These are phyloP conservation scores for Muraenolepis orangiensis DNA, from an alignment of 2,797 vertebrate species.

Conservation along the genomic window DNA sequence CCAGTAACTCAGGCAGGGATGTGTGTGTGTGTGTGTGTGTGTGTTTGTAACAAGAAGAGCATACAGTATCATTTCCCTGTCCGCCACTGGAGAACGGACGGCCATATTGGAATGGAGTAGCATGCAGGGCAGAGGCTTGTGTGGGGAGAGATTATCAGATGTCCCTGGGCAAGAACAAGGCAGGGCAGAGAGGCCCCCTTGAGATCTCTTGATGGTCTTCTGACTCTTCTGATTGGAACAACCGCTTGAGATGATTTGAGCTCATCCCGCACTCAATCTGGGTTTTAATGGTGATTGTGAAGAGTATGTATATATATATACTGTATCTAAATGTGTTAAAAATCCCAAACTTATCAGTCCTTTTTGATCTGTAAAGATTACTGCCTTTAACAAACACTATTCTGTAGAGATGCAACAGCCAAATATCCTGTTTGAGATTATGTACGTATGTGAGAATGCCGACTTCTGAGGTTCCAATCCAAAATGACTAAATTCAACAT, in stretches of 20 bases:
- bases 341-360: neutral
- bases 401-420: neutral
- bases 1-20: slow-evolving; percentile 50
- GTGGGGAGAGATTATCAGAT: slow-evolving; percentile 17
- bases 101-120: slow-evolving; percentile 54
- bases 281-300: neutral
- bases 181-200: neutral
- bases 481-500: neutral
- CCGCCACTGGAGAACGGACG: slow-evolving; percentile 40
- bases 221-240: neutral
- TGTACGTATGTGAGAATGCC: neutral
- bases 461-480: neutral
- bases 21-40: slow-evolving; percentile 12
- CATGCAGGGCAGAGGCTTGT: slow-evolving; percentile 22
- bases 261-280: neutral
- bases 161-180: slow-evolving; percentile 2
- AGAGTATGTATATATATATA: neutral
- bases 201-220: neutral
- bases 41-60: slow-evolving; percentile 6
- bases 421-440: neutral
- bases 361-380: neutral
- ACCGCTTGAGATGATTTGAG: neutral
- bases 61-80: slow-evolving; percentile 39
- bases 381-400: neutral
- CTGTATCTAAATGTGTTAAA: neutral